Evolutionary conservation across 1,140 invertebrate genomes (phyloP).

Genomic region (Trissolcus basalis): DNA sequence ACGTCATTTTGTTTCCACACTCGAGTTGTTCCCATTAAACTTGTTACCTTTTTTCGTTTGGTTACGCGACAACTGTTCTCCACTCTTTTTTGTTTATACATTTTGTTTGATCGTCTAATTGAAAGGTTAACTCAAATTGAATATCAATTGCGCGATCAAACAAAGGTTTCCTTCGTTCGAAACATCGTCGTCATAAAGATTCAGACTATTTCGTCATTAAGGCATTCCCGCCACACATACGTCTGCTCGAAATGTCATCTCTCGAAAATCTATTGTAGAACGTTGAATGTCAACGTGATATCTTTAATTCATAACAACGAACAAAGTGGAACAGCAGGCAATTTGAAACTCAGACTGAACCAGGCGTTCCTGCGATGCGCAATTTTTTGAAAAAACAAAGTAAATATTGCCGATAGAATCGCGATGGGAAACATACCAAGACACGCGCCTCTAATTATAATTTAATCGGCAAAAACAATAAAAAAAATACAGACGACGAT

Average conservation of each 20-base stretch:
- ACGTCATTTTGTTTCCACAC: too few species aligned
- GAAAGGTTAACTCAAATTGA: conserved; percentile 2
- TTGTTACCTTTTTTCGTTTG: too few species aligned
- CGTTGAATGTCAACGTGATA: conserved; percentile 52
- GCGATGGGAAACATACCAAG: conserved; percentile 7
- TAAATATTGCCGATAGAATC: conserved; percentile 28
- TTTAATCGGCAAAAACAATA: conserved; percentile 16
- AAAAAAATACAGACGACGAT: conserved; percentile 22
- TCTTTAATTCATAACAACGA: conserved; percentile 47
- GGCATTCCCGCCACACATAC: conserved; percentile 7
- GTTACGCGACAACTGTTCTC: too few species aligned
- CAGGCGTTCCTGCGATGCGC: too few species aligned
- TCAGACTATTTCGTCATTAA: conserved; percentile 27
- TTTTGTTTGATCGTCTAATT: background rate
- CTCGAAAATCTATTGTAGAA: conserved; percentile 46
- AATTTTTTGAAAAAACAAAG: too few species aligned
- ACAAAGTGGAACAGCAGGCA: conserved; percentile 20
- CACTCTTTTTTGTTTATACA: too few species aligned
- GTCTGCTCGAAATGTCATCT: conserved; percentile 38
- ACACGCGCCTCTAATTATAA: conserved; percentile 26
- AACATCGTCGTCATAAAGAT: conserved; percentile 6
- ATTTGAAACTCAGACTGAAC: conserved; percentile 4
- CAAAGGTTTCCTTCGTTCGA: conserved; percentile 1
- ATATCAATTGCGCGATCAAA: conserved; percentile 1
- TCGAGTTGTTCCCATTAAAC: too few species aligned